Conservation (phyloP, 2,797 vertebrate genomes). For the Sebastolobus altivelis region DNA sequence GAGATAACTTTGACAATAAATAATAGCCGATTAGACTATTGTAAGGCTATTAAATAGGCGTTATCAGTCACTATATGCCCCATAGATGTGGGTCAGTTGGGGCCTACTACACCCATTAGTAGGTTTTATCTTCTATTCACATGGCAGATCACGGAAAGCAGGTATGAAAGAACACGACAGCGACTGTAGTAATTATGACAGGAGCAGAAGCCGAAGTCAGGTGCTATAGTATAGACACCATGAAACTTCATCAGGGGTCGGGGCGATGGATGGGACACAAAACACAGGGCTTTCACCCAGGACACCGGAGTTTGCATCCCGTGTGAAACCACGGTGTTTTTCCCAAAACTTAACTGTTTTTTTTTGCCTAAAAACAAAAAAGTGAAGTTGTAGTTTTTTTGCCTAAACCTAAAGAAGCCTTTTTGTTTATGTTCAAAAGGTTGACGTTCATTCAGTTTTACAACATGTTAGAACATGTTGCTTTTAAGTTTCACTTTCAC, state of each 20-base stretch:
- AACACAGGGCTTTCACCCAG: no score
- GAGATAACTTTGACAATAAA: slow-evolving; percentile 1
- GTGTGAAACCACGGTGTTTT: no score
- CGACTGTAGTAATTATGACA: neutral
- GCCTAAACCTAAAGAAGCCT: neutral
- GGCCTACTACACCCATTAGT: neutral
- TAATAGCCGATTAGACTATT: neutral
- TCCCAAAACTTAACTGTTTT: no score
- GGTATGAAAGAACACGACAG: neutral
- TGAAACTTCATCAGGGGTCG: no score
- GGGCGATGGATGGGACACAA: no score
- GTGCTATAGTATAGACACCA: no score
- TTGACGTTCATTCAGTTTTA: neutral
- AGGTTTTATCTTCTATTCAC: neutral
- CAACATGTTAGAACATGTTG: neutral
- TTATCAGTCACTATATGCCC: neutral
- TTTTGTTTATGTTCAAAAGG: neutral
- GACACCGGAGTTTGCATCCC: no score
- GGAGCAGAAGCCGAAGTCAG: neutral
- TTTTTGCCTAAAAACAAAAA: neutral
- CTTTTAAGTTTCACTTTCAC: neutral
- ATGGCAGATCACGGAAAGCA: neutral
- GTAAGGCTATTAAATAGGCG: neutral
- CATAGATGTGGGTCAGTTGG: neutral
- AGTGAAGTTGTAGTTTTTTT: neutral